Evolutionary conservation across 2,113 vertebrate genomes (phyloP), one percentile per base, ranked within the genome.

Genomic region (Vimba vimba): DNA sequence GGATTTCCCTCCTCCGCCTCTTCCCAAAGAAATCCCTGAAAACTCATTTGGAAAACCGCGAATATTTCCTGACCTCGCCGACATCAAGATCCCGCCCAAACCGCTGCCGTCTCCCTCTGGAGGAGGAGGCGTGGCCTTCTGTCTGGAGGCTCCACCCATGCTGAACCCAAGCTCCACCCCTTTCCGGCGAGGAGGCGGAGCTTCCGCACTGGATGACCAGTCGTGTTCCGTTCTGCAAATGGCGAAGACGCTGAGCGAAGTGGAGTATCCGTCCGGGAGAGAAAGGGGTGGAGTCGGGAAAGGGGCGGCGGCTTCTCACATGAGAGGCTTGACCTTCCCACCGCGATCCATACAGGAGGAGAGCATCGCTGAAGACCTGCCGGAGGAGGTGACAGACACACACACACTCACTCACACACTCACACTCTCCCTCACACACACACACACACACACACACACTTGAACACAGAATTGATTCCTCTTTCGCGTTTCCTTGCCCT

Each of bases 171-270:
- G 88, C 4, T 64, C 91, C 2, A 82, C 86, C 0, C 92, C 93
- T 23, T 89, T 88, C 45, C 82, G 90, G 36, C 88, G 83, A 9
- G 90, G 88, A 3, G 91, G 93, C 2, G 87, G 89, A 3, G 30
- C 86, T 19, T 86, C 69, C 4, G 91, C 62, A 1, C 84, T 95
- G 39, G 97, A 99, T 1, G 98, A 99, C 88, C 97, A 97, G 27
- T 99, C 98, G 3, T 99, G 97, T 90, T 99, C 97, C 0, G 98
- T 98, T 86, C 96, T 99, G 33, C 98, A 99, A 93, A 97, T 99
- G 96, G 98, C 98, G 88, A 97, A 97, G 92, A 97, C 96, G 0
- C 93, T 99, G 91, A 98, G 97, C 5, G 98, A 99, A 90, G 97
- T 96, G 78, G 97, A 98, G 89, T 98, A 96, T 11, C 88, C 93